These are phyloP conservation scores for Gastracanthus pulcherrimus DNA, from an alignment of 2,888 invertebrate species.

Conservation along the genomic window DNA sequence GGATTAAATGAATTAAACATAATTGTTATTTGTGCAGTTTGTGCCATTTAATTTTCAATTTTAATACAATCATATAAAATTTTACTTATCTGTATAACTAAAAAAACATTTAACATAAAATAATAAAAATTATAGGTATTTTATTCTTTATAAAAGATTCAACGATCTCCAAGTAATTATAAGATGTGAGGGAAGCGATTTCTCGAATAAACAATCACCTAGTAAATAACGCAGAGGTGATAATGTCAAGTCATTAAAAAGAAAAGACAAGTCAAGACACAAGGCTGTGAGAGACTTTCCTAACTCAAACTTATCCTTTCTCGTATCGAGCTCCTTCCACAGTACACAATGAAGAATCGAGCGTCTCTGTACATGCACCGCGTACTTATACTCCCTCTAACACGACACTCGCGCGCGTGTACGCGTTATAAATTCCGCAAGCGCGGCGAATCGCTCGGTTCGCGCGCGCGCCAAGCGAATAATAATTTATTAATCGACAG, in stretches of 20 bases:
- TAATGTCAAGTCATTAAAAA: constrained; percentile 37
- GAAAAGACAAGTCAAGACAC: not conserved
- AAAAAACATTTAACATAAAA: not conserved
- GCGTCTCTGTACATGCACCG: not conserved
- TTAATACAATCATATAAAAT: not conserved
- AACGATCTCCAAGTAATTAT: constrained; percentile 15
- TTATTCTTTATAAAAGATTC: not conserved
- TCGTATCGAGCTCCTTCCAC: constrained; percentile 6
- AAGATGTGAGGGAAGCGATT: constrained; percentile 23
- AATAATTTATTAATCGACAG: constrained; percentile 59
- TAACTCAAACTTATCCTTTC: constrained; percentile 17
- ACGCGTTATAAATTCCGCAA: constrained; percentile 34
- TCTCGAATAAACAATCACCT: constrained; percentile 47
- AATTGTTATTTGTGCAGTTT: too few relatives aligned
- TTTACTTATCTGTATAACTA: not conserved
- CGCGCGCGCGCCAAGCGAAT: too few relatives aligned
- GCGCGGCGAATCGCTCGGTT: too few relatives aligned
- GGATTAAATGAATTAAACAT: too few relatives aligned
- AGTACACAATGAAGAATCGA: constrained; percentile 10
- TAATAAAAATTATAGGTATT: not conserved
- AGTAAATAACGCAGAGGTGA: constrained; percentile 48
- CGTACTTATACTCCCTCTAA: too few relatives aligned
- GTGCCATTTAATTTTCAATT: too few relatives aligned
- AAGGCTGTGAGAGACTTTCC: constrained; percentile 7
- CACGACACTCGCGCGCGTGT: not conserved